Base-by-base conservation (phyloP, 2,797 vertebrate species). In the Gallirallus australis region DNA sequence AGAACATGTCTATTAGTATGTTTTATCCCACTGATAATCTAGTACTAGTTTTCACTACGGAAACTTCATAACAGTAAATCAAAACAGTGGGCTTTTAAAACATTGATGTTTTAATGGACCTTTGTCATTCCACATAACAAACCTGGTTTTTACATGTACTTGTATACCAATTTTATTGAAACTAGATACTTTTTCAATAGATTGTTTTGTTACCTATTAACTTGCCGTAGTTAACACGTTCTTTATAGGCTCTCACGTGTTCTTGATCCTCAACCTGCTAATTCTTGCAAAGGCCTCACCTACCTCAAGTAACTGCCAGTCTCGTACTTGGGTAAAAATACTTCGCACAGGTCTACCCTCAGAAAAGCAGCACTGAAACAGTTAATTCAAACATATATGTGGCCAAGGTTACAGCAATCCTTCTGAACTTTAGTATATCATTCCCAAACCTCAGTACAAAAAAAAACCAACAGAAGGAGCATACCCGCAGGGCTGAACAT, bases 401-500 rank as follows among this genome's bases (percentile, higher is more conserved):
- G 80, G 9, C 56, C 82, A 94, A 92, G 78, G 80, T 65, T 94
- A 90, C 56, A 86, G 53, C 71, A 89, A 25, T 10, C 2, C 31
- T 77, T 94, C 71, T 91, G 88, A 94, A 90, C 52, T 80, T 93
- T 12, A 65, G 48, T 92, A 89, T 57, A 90, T 35, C 3, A 0
- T 70, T 95, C 73, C 56, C 40, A 86, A 79, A 90, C 80, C 59
- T 82, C 82, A 45, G 48, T 35, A 11, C 76, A 82, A 83, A 65
- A 40, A 40, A 28, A 53, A 53, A 53, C 33, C 16, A 86, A 59
- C 64, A 66, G 68, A 82, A 88, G 81, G 33, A 94, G 10, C 68
- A 81, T 75, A 90, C 88, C 93, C 4, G 1, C 82, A 94, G 91
- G 94, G 88, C 80, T 90, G 64, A 95, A 90, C 78, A 92, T 90